Evolutionary conservation across 2,113 vertebrate genomes (phyloP).

Genomic region (Planiliza haematocheilus): DNA sequence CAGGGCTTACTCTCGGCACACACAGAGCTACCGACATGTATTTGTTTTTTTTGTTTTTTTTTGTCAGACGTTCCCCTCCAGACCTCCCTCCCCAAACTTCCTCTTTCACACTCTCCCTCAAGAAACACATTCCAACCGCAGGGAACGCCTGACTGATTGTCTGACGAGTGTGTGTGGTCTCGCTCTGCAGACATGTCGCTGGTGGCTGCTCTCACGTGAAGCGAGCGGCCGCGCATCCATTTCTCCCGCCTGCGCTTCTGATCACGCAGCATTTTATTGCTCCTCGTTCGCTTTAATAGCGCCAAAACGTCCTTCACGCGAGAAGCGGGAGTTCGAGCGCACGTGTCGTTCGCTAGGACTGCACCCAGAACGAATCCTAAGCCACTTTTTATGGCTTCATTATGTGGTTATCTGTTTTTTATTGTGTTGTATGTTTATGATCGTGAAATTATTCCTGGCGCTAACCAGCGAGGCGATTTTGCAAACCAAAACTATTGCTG

Average conservation of each 20-base stretch:
- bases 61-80: conserved; percentile 1
- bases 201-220: conserved; percentile 62
- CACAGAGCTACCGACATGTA: neutral
- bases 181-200: conserved; percentile 45
- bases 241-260: conserved; percentile 39
- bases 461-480: neutral
- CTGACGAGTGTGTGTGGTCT: conserved; percentile 71
- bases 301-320: neutral
- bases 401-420: conserved; percentile 5
- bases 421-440: neutral
- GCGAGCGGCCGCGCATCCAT: conserved; percentile 27
- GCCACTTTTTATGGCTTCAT: conserved; percentile 9
- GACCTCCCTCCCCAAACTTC: conserved; percentile 42
- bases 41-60: conserved; percentile 8
- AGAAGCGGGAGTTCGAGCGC: neutral
- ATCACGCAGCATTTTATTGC: conserved; percentile 10
- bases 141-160: conserved; percentile 66
- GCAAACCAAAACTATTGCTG: neutral
- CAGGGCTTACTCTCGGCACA: neutral
- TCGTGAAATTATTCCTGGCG: conserved; percentile 1
- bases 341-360: conserved; percentile 23
- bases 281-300: conserved; percentile 12
- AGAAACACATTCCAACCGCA: conserved; percentile 72
- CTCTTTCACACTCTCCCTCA: conserved; percentile 56
- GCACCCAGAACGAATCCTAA: neutral